Evolutionary conservation across 2,113 vertebrate species (phyloP).

Genomic region (Piaya cayana): DNA sequence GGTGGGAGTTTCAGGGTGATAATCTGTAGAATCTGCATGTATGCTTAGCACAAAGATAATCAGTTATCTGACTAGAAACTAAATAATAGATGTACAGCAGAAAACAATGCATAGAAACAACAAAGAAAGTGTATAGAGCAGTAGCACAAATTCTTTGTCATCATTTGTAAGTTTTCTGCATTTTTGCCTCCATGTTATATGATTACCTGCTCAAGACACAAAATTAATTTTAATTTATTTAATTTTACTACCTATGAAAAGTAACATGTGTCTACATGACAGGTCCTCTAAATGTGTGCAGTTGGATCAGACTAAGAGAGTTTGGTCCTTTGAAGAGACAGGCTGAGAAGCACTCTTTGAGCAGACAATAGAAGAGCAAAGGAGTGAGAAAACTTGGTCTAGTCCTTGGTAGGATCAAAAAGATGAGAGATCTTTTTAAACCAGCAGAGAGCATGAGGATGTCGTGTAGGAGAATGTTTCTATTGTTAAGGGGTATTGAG

Average conservation of each 20-base stretch:
- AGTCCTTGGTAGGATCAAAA: not conserved
- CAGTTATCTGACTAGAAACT: not conserved
- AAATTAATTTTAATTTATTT: too few relatives aligned
- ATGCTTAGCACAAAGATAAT: not conserved
- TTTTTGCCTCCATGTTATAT: not conserved
- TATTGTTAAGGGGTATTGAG: not conserved
- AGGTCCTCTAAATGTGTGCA: not conserved
- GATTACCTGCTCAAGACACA: rapidly evolving
- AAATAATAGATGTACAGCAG: not conserved
- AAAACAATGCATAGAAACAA: not conserved
- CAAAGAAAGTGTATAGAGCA: not conserved
- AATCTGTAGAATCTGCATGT: rapidly evolving
- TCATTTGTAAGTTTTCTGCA: not conserved
- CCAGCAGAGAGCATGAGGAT: not conserved
- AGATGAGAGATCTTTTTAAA: not conserved
- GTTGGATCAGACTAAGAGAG: not conserved
- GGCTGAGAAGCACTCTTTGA: not conserved
- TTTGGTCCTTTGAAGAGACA: not conserved
- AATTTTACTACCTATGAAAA: too few relatives aligned
- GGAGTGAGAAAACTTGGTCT: not conserved
- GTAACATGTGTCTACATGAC: not conserved
- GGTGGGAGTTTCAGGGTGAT: not conserved
- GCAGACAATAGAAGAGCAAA: not conserved
- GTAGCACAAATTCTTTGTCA: not conserved
- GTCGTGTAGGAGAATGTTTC: not conserved